Percentiles rank a stretch among this genome's conserved stretches.
Evolutionary conservation across 2,888 invertebrate genomes (phyloP).

Genomic region (Lathronympha strigana): DNA sequence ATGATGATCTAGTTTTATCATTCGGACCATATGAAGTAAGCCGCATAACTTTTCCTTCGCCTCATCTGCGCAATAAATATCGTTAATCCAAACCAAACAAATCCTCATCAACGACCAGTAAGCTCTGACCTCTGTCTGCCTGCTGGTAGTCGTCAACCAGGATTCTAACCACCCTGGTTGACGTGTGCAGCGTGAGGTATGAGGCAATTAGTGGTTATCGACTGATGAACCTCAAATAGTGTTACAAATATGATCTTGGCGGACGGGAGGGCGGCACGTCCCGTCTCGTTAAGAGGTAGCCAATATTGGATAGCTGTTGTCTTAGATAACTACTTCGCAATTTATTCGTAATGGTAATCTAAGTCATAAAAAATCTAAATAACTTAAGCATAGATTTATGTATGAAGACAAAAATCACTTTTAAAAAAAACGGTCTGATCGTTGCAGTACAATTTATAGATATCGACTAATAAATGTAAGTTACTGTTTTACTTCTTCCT

Average conservation of each 20-base stretch:
- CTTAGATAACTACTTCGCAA: no score
- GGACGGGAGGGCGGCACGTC: conserved; percentile 26
- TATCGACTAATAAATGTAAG: no score
- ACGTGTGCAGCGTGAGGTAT: conserved; percentile 30
- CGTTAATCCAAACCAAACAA: conserved; percentile 38
- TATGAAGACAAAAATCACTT: no score
- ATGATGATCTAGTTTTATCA: no score
- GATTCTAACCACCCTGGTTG: conserved; percentile 14
- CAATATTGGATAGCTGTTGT: no score
- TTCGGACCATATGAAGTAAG: not conserved
- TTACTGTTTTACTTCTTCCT: no score
- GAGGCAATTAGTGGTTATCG: conserved; percentile 38
- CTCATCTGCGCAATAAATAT: conserved; percentile 38
- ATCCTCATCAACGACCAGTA: not conserved
- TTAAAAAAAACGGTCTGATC: no score
- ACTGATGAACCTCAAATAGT: conserved; percentile 33
- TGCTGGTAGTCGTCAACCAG: not conserved
- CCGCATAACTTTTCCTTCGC: conserved; percentile 31
- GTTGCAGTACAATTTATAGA: no score
- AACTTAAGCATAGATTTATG: no score
- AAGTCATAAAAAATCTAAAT: no score
- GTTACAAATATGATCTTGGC: conserved; percentile 36
- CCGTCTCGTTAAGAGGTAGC: conserved; percentile 8
- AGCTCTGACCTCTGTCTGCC: not conserved
- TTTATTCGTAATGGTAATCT: no score